phyloP scores from a whole-genome alignment of 1,140 invertebrate species.

The Pseudomyrmex sp. region DNA sequence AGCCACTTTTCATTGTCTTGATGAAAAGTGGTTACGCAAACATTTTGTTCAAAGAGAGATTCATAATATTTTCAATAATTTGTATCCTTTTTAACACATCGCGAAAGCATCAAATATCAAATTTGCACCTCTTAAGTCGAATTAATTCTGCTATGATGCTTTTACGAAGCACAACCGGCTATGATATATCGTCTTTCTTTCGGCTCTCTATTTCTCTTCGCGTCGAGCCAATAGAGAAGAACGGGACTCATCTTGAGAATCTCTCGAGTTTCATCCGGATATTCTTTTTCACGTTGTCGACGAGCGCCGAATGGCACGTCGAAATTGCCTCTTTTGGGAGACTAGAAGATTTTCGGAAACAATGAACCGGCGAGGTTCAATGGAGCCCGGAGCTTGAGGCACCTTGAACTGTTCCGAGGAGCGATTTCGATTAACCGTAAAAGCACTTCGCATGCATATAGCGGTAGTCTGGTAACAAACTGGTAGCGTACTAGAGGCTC shows the following conservation, averaged over 20 bases:
- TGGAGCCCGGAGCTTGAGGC: conserved; percentile 40
- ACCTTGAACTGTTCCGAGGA: conserved; percentile 60
- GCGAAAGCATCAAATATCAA: no score
- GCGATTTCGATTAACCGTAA: conserved; percentile 74
- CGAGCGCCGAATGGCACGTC: conserved; percentile 55
- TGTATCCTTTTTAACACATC: no score
- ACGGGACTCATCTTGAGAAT: conserved; percentile 29
- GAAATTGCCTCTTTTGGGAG: conserved; percentile 67
- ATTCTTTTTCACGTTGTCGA: conserved; percentile 58
- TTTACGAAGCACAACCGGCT: not conserved
- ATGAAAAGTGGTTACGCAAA: not conserved
- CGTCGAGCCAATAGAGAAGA: conserved; percentile 23
- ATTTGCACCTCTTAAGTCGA: not conserved
- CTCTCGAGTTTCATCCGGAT: conserved; percentile 52
- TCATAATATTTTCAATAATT: not conserved
- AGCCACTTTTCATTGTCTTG: not conserved
- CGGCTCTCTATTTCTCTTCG: conserved; percentile 33
- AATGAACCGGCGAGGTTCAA: conserved; percentile 63
- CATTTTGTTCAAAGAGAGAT: not conserved
- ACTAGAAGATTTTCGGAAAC: conserved; percentile 68
- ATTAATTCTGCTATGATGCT: conserved; percentile 34
- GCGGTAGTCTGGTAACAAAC: conserved; percentile 25
- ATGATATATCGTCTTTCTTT: not conserved
- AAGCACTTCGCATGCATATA: conserved; percentile 59
- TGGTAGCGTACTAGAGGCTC: conserved; percentile 22